A percentile compares a stretch with the other conserved stretches of the same genome.
Conservation (phyloP, 2,797 vertebrate genomes). For the Karalla daura region DNA sequence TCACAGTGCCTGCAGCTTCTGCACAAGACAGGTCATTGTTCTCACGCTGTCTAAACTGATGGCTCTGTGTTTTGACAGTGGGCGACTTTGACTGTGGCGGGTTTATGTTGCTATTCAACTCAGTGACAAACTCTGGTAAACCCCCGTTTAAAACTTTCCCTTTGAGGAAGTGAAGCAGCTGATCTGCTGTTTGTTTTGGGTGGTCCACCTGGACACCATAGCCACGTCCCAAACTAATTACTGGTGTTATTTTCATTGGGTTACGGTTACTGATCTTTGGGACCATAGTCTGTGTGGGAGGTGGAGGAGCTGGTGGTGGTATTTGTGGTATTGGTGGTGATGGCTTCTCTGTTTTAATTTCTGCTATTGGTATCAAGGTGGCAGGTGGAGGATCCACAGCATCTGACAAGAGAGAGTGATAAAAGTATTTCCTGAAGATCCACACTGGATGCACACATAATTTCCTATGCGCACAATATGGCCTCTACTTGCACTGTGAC, state of each 20-base stretch:
- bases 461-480: too few species aligned
- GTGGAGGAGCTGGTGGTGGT: too few species aligned
- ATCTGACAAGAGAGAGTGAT: not conserved
- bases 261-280: constrained; percentile 31
- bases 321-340: constrained; percentile 21
- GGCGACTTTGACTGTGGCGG: constrained; percentile 4
- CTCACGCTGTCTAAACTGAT: constrained; percentile 15
- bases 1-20: constrained; percentile 19
- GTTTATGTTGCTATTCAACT: constrained; percentile 12
- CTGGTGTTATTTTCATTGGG: constrained; percentile 20
- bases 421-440: not conserved
- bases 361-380: constrained; percentile 8
- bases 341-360: constrained; percentile 35
- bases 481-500: too few species aligned
- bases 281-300: constrained; percentile 36
- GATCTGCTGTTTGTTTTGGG: constrained; percentile 81
- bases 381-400: constrained; percentile 21
- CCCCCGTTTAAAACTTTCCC: constrained; percentile 49
- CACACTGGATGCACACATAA: not conserved
- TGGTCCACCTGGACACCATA: constrained; percentile 65
- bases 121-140: constrained; percentile 34
- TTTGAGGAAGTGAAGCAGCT: constrained; percentile 78
- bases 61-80: constrained; percentile 24
- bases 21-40: constrained; percentile 3
- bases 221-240: constrained; percentile 39